Evolutionary conservation across 1,140 invertebrate species (phyloP).

Genomic region (Parapsyche elsis): DNA sequence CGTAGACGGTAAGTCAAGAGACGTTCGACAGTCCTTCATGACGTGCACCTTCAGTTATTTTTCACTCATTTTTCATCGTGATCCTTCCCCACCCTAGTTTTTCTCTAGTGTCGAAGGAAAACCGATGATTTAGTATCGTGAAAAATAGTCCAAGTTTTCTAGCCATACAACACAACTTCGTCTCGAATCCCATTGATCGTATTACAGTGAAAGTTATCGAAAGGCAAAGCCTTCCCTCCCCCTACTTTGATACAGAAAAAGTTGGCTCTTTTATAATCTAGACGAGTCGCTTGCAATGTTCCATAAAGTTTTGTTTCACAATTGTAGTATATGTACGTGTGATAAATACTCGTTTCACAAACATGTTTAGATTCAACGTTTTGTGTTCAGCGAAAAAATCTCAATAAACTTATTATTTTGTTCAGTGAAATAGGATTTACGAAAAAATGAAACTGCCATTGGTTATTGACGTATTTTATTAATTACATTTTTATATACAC

Average conservation of each 20-base stretch:
- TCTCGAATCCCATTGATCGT: not conserved
- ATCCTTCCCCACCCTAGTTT: not conserved
- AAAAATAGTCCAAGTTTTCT: constrained; percentile 37
- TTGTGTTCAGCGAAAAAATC: too few relatives aligned
- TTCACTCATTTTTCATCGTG: constrained; percentile 37
- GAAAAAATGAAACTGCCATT: too few relatives aligned
- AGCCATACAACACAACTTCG: constrained; percentile 4
- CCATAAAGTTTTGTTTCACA: too few relatives aligned
- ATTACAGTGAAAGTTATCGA: not conserved
- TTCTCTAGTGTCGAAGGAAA: not conserved
- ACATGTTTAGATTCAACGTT: too few relatives aligned
- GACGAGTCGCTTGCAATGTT: not conserved
- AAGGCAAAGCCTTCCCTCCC: not conserved
- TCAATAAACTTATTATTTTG: too few relatives aligned
- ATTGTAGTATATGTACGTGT: too few relatives aligned
- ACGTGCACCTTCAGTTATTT: constrained; percentile 21
- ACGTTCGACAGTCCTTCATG: constrained; percentile 20
- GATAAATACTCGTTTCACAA: too few relatives aligned
- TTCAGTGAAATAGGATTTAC: too few relatives aligned
- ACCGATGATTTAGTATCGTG: constrained; percentile 18
- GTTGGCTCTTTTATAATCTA: not conserved
- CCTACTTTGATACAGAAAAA: not conserved
- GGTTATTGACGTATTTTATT: too few relatives aligned
- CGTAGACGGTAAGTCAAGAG: not conserved
- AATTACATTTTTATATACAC: too few relatives aligned